phyloP scores from a whole-genome alignment of 1,140 invertebrate species.

The Acromyrmex charruanus region DNA sequence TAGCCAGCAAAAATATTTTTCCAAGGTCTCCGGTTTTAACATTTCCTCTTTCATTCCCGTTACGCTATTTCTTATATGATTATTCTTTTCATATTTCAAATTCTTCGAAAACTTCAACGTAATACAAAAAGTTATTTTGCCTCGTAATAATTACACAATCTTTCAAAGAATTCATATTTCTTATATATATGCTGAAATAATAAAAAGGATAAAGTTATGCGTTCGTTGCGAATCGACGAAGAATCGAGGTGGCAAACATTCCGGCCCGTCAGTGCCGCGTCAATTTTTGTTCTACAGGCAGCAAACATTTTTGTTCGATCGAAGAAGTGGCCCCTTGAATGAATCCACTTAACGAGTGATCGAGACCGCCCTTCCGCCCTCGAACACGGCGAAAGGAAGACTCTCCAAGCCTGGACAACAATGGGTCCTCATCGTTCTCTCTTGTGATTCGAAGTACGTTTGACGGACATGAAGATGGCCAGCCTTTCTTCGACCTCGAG shows the following conservation, averaged over 20 bases:
- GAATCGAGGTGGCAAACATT: slow-evolving; percentile 46
- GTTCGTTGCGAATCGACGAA: slow-evolving; percentile 30
- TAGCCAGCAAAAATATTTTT: slow-evolving; percentile 59
- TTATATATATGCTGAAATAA: neutral
- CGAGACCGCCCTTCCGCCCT: slow-evolving; percentile 63
- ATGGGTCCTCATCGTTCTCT: slow-evolving; percentile 73
- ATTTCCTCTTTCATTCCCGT: slow-evolving; percentile 10
- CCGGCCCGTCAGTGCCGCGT: slow-evolving; percentile 20
- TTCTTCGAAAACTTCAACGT: neutral
- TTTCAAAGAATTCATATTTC: neutral
- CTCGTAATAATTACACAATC: slow-evolving; percentile 29
- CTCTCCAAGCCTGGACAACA: slow-evolving; percentile 65
- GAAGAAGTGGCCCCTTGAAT: slow-evolving; percentile 61
- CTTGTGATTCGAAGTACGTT: slow-evolving; percentile 74
- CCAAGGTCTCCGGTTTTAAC: slow-evolving; percentile 12
- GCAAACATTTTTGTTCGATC: slow-evolving; percentile 66
- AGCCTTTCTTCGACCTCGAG: slow-evolving; percentile 69
- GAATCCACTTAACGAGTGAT: slow-evolving; percentile 74
- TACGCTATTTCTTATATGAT: neutral
- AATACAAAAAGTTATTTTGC: slow-evolving; percentile 1
- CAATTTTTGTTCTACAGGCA: slow-evolving; percentile 47
- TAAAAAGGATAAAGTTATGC: neutral
- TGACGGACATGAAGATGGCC: slow-evolving; percentile 74
- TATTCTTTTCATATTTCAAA: neutral
- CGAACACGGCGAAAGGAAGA: slow-evolving; percentile 65